phyloP scores from a whole-genome alignment of 1,140 invertebrate species.

The Hetaerina americana region DNA sequence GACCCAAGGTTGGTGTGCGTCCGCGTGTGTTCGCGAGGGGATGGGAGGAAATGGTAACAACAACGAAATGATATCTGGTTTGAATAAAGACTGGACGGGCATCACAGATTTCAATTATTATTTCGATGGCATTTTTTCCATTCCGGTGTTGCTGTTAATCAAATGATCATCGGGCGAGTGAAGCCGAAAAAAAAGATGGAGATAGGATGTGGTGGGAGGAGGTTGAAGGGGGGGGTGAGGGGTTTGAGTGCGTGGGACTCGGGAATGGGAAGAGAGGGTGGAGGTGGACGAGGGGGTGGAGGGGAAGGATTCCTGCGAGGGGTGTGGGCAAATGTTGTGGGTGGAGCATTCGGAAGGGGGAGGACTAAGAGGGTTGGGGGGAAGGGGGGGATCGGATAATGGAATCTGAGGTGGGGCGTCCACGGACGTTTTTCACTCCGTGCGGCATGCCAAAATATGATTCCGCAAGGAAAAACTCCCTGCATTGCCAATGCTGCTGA shows the following conservation, averaged over 20 bases:
- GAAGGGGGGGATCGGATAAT: not conserved
- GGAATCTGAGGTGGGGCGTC: not conserved
- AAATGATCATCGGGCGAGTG: not conserved
- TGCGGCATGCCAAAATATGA: too few species aligned
- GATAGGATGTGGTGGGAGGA: not conserved
- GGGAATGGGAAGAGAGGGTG: not conserved
- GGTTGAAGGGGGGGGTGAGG: not conserved
- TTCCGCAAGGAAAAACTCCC: too few species aligned
- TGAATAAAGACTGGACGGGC: not conserved
- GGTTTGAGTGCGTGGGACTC: too few species aligned
- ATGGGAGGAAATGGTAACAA: not conserved
- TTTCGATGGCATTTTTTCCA: not conserved
- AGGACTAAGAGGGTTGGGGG: not conserved
- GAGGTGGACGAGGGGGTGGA: not conserved
- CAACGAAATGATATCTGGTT: not conserved
- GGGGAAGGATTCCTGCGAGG: not conserved
- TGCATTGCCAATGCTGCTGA: too few species aligned
- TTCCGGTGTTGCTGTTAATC: not conserved
- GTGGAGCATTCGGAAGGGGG: too few species aligned
- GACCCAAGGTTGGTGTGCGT: too few species aligned
- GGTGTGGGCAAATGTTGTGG: not conserved
- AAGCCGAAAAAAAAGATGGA: not conserved
- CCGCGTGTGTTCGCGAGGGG: too few species aligned
- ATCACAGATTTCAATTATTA: not conserved
- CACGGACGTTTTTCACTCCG: too few species aligned